Percentiles rank a stretch among this genome's conserved stretches.
Evolutionary conservation across 1,140 invertebrate genomes (phyloP).

Genomic region (Probaryconus sp.): DNA sequence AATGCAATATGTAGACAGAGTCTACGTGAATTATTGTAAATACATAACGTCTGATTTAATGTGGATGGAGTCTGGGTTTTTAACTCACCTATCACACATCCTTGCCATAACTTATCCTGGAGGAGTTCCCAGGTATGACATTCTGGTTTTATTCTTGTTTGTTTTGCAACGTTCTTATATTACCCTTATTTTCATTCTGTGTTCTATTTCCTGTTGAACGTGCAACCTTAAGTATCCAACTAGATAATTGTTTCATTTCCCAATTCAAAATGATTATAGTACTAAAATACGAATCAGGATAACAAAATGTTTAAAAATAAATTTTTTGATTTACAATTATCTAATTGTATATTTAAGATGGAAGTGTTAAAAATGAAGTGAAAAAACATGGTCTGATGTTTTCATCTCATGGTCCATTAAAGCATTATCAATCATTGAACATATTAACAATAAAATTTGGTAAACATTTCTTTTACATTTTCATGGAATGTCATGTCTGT

Average conservation of each 20-base stretch:
- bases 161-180: conserved; percentile 35
- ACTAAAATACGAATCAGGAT: no score
- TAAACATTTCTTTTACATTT: conserved; percentile 43
- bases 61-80: conserved; percentile 73
- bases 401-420: conserved; percentile 42
- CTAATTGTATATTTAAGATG: no score
- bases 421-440: conserved; percentile 27
- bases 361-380: no score
- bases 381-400: conserved; percentile 31
- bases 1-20: conserved; percentile 20
- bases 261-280: no score
- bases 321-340: no score
- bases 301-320: no score
- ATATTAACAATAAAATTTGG: conserved; percentile 19
- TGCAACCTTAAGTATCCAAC: conserved; percentile 6
- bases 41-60: conserved; percentile 76
- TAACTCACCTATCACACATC: conserved; percentile 65
- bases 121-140: conserved; percentile 80
- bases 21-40: conserved; percentile 70
- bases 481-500: conserved; percentile 17
- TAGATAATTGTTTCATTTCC: no score
- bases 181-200: background rate
- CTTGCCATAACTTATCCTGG: conserved; percentile 79
- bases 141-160: conserved; percentile 7
- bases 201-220: conserved; percentile 1